Conservation (phyloP, 1,140 invertebrate species). For the Neodiprion fabricii region DNA sequence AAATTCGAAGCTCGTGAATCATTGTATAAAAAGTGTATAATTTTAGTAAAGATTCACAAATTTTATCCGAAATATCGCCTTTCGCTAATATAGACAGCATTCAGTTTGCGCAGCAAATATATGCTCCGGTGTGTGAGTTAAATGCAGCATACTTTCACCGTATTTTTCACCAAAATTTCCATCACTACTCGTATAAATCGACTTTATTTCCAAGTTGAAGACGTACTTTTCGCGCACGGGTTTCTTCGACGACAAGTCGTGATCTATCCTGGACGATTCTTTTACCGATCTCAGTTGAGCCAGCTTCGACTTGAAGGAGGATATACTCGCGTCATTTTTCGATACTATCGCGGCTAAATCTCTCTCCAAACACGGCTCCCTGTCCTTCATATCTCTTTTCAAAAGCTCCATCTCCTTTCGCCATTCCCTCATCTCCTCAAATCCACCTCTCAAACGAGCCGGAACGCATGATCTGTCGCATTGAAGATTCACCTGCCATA, state of each 20-base stretch:
- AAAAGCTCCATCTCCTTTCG: background rate
- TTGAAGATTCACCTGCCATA: slow-evolving; percentile 19
- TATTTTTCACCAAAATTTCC: slow-evolving; percentile 18
- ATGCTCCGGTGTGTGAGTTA: slow-evolving; percentile 17
- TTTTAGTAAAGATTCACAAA: background rate
- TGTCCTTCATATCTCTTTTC: background rate
- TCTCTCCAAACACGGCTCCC: background rate
- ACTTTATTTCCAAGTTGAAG: slow-evolving; percentile 18
- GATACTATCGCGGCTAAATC: slow-evolving; percentile 6
- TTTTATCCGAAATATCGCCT: background rate
- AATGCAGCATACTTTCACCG: slow-evolving; percentile 19
- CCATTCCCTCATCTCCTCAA: slow-evolving; percentile 5
- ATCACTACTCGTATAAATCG: slow-evolving; percentile 16
- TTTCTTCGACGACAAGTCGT: background rate
- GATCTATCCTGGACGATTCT: background rate
- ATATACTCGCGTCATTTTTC: slow-evolving; percentile 9
- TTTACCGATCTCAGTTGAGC: slow-evolving; percentile 9
- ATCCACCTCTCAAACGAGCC: slow-evolving; percentile 13
- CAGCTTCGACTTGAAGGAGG: background rate
- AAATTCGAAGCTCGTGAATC: slow-evolving; percentile 9
- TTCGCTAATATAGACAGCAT: slow-evolving; percentile 15
- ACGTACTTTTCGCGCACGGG: background rate
- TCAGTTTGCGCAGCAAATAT: slow-evolving; percentile 21
- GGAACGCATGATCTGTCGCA: slow-evolving; percentile 19
- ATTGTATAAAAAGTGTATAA: background rate